phyloP scores from a whole-genome alignment of 2,797 vertebrate genomes.

The Cryptoprocta ferox region DNA sequence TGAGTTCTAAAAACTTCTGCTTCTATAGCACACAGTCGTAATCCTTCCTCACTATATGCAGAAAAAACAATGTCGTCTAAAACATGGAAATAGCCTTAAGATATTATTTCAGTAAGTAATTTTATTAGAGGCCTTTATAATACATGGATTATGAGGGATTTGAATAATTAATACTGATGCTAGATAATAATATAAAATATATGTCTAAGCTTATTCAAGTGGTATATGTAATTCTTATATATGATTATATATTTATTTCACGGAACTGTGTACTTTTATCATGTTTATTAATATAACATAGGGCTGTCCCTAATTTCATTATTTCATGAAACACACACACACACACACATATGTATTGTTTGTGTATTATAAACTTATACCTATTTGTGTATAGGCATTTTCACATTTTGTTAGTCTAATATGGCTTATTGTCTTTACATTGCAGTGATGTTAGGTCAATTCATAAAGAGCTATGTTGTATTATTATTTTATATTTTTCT shows the following conservation, averaged over 20 bases:
- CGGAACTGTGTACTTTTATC: neutral
- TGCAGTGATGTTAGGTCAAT: neutral
- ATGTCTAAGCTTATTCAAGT: slow-evolving; percentile 1
- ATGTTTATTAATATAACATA: neutral
- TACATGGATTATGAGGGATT: neutral
- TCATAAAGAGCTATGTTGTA: neutral
- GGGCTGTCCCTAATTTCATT: neutral
- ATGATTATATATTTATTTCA: neutral
- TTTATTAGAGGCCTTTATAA: neutral
- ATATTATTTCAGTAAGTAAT: neutral
- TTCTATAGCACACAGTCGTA: neutral
- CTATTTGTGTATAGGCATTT: neutral
- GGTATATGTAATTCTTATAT: neutral
- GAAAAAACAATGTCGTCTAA: neutral
- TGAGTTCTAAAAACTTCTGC: neutral
- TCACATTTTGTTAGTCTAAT: neutral
- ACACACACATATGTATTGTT: neutral
- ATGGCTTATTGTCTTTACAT: neutral
- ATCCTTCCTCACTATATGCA: neutral
- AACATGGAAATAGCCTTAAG: neutral
- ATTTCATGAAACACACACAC: neutral
- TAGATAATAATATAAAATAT: slow-evolving; percentile 18
- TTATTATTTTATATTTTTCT: slow-evolving; percentile 38
- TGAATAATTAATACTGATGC: neutral
- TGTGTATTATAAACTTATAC: neutral